phyloP scores from a whole-genome alignment of 1,140 invertebrate genomes.

The Maconellicoccus hirsutus region DNA sequence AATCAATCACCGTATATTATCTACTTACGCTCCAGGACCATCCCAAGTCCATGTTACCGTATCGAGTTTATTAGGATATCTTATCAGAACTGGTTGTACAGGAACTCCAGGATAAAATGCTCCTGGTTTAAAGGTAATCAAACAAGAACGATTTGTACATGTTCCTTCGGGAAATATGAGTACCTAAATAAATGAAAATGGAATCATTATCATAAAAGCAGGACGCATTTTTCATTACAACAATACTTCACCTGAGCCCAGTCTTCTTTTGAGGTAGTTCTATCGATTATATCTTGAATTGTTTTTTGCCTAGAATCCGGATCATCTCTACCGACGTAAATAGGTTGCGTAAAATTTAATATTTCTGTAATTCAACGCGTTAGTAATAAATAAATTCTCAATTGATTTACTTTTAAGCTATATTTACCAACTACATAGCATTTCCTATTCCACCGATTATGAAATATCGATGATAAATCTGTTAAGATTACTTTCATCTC shows the following conservation, averaged over 20 bases:
- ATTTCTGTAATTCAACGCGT: constrained; percentile 50
- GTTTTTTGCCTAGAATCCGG: constrained; percentile 82
- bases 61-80: constrained; percentile 83
- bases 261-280: constrained; percentile 66
- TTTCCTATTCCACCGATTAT: too few relatives aligned
- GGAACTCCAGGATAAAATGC: constrained; percentile 87
- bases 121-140: constrained; percentile 92
- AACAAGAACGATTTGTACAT: constrained; percentile 81
- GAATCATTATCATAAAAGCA: too few relatives aligned
- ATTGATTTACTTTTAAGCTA: too few relatives aligned
- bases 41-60: constrained; percentile 97
- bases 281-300: constrained; percentile 75
- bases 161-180: constrained; percentile 94
- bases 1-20: not conserved
- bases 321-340: constrained; percentile 86
- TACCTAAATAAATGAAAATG: too few relatives aligned
- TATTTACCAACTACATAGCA: too few relatives aligned
- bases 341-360: constrained; percentile 86
- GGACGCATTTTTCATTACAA: too few relatives aligned
- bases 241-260: constrained; percentile 69
- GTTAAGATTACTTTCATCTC: too few relatives aligned
- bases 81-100: constrained; percentile 84
- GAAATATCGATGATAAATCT: not conserved
- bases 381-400: constrained; percentile 14
- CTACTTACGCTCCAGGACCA: constrained; percentile 82